Evolutionary conservation across 2,113 vertebrate species (phyloP), one percentile per base, ranked within the genome.

Genomic region (Meleagris gallopavo): DNA sequence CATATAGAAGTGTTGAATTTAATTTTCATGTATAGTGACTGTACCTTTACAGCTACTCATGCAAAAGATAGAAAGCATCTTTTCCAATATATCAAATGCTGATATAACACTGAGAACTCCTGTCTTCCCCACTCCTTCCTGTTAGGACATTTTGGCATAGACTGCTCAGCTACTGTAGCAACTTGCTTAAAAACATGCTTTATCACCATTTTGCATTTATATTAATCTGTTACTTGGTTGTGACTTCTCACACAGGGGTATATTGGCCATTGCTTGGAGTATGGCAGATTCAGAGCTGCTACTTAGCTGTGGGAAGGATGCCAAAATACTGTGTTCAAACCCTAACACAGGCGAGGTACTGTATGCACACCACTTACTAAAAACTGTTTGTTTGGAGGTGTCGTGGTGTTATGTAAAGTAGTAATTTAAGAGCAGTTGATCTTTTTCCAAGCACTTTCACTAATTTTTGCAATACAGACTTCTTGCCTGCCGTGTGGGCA

Each of bases 221-320:
- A 4, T 88, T 60, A 12, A 83, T 7, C 19, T 34, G 32, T 5
- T 70, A 16, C 81, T 27, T 82, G 4, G 1, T 72, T 95, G 12
- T 95, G 38, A 46, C 18, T 94, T 84, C 79, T 88, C 65, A 1
- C 25, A 1, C 94, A 99, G 99, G 91, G 99, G 99, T 12, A 90
- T 99, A 89, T 94, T 99, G 95, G 97, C 99, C 91, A 98, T 99
- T 94, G 98, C 98, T 76, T 99, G 99, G 99, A 99, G 99, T 83
- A 86, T 98, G 97, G 99, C 98, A 4, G 99, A 99, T 96, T 98
- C 99, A 1, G 99, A 99, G 95, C 97, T 99, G 94, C 97, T 99
- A 1, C 97, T 99, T 69, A 99, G 99, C 96, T 99, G 99, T 88
- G 99, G 99, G 75, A 99, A 99, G 92, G 99, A 99, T 97, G 98